A percentile compares a stretch with the other conserved stretches of the same genome.
Conservation (phyloP, 1,140 invertebrate genomes). For the Drosophila kohkoa region DNA sequence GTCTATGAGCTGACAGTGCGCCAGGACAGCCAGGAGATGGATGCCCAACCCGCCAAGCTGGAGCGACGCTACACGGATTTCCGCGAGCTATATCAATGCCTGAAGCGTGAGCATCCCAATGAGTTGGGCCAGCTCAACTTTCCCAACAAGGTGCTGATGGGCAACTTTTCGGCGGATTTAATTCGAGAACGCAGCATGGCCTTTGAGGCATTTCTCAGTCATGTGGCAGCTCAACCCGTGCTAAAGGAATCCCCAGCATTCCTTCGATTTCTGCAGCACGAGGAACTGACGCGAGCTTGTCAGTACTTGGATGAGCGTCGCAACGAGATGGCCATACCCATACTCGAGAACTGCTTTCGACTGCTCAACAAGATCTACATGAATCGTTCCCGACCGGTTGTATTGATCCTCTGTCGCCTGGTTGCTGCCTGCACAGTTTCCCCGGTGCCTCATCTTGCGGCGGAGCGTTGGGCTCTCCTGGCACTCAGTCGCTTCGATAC, state of each 20-base stretch:
- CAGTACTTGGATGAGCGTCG: constrained; percentile 87
- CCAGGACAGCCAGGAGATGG: constrained; percentile 85
- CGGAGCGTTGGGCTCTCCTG: constrained; percentile 89
- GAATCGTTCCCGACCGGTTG: constrained; percentile 88
- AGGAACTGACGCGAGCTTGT: constrained; percentile 88
- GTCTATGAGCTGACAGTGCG: constrained; percentile 88
- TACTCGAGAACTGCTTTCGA: constrained; percentile 90
- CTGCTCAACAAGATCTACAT: constrained; percentile 91
- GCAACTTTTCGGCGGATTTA: constrained; percentile 91
- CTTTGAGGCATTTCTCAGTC: constrained; percentile 89
- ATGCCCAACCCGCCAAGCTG: constrained; percentile 88
- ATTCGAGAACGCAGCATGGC: constrained; percentile 89
- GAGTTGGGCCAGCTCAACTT: constrained; percentile 88
- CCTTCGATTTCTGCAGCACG: constrained; percentile 89
- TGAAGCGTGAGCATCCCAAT: constrained; percentile 87
- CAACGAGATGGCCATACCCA: constrained; percentile 87
- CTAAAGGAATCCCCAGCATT: constrained; percentile 88
- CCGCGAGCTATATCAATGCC: constrained; percentile 87
- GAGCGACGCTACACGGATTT: constrained; percentile 92
- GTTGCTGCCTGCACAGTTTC: constrained; percentile 86
- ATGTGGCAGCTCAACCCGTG: constrained; percentile 87
- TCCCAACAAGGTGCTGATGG: constrained; percentile 90
- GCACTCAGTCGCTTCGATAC: constrained; percentile 89
- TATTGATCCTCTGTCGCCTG: constrained; percentile 90
- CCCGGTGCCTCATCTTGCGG: constrained; percentile 86